These are phyloP conservation scores for Setipinna tenuifilis DNA, from an alignment of 2,797 vertebrate species.

Conservation along the genomic window DNA sequence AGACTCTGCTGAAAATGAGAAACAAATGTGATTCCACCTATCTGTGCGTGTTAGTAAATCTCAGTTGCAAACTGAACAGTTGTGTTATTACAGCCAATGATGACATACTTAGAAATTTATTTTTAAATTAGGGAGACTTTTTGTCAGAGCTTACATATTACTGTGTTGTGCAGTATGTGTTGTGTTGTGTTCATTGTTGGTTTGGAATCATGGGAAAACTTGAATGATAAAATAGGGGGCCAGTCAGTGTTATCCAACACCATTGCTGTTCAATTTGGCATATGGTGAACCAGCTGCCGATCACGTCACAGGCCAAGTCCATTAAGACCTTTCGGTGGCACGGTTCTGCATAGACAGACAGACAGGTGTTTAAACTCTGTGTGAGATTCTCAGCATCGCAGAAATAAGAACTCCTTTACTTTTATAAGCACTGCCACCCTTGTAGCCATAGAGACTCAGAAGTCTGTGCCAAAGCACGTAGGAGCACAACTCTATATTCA, in stretches of 20 bases:
- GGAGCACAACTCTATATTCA: slow-evolving; percentile 6
- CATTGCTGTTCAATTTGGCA: neutral
- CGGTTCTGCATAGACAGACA: neutral
- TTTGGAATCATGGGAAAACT: slow-evolving; percentile 31
- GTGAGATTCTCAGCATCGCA: neutral
- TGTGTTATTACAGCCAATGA: slow-evolving; percentile 68
- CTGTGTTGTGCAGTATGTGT: slow-evolving; percentile 36
- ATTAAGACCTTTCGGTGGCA: neutral
- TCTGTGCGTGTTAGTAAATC: slow-evolving; percentile 67
- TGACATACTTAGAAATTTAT: slow-evolving; percentile 64
- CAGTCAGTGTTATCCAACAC: slow-evolving; percentile 28
- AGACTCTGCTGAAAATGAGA: slow-evolving; percentile 78
- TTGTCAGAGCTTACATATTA: neutral
- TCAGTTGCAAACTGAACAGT: slow-evolving; percentile 68
- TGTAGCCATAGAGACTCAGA: neutral
- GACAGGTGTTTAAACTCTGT: slow-evolving; percentile 12
- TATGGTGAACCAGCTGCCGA: neutral
- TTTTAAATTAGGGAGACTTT: slow-evolving; percentile 60
- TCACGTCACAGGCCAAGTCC: neutral
- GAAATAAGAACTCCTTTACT: neutral
- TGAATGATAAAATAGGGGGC: slow-evolving; percentile 43
- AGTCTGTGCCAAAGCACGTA: slow-evolving; percentile 1
- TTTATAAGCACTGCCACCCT: neutral
- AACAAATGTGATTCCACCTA: slow-evolving; percentile 82
- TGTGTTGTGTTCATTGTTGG: slow-evolving; percentile 54